Conservation (phyloP, 2,797 vertebrate species). For the Acropternis orthonyx region DNA sequence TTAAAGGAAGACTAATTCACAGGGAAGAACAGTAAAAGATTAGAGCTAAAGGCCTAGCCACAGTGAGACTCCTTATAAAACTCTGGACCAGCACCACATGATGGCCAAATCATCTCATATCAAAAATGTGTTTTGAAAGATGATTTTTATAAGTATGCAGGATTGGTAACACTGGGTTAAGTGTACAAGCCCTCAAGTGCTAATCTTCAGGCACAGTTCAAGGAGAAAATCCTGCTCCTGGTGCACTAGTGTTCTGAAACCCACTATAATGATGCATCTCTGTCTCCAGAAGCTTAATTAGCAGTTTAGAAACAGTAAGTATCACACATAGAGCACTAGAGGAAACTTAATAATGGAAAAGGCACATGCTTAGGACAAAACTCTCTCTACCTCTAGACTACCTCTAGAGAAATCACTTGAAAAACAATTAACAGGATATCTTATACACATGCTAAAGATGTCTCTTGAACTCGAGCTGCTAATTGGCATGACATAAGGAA, state of each 20-base stretch:
- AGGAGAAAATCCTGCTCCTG: not conserved
- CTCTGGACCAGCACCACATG: not conserved
- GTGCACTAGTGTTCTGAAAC: conserved; percentile 24
- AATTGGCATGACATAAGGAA: not conserved
- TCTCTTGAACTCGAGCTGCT: not conserved
- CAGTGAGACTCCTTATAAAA: not conserved
- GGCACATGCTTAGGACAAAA: not conserved
- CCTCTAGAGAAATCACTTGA: conserved; percentile 30
- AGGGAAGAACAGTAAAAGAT: not conserved
- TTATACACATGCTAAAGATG: not conserved
- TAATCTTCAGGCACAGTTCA: not conserved
- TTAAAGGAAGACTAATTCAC: not conserved
- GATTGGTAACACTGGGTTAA: not conserved
- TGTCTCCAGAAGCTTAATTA: conserved; percentile 37
- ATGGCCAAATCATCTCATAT: not conserved
- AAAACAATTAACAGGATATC: not conserved
- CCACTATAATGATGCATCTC: not conserved
- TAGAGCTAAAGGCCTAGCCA: not conserved
- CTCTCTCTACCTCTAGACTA: conserved; percentile 6
- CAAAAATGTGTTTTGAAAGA: not conserved
- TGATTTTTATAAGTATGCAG: not conserved
- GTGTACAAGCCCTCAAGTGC: not conserved
- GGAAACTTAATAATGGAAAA: not conserved
- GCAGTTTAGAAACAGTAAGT: conserved; percentile 43
- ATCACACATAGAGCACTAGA: not conserved